phyloP scores from a whole-genome alignment of 2,113 vertebrate species.

The Gadus chalcogrammus region DNA sequence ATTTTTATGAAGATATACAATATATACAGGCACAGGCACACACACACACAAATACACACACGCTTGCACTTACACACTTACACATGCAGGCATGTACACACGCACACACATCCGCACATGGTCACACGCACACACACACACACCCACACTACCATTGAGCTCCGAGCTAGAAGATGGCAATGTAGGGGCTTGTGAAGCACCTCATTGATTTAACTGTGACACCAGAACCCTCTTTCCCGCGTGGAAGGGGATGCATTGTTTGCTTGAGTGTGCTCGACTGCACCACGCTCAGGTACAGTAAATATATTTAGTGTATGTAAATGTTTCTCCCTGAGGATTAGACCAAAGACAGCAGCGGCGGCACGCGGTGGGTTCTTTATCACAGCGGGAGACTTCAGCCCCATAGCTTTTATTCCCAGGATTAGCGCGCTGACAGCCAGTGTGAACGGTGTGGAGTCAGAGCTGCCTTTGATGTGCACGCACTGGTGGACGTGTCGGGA shows the following conservation, averaged over 20 bases:
- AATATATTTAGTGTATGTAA: conserved; percentile 42
- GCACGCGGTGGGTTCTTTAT: conserved; percentile 33
- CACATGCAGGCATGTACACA: background rate
- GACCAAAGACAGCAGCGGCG: conserved; percentile 13
- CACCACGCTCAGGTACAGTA: conserved; percentile 24
- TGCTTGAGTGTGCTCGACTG: conserved; percentile 15
- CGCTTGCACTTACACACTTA: too few relatives aligned
- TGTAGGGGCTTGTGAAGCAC: background rate
- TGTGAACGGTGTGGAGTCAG: conserved; percentile 37
- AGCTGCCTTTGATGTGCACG: conserved; percentile 49
- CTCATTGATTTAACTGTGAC: background rate
- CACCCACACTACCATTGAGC: background rate
- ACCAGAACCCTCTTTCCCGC: background rate
- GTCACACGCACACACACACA: background rate
- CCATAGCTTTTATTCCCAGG: conserved; percentile 22
- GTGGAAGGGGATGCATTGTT: conserved; percentile 12
- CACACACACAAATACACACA: background rate
- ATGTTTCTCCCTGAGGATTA: conserved; percentile 36
- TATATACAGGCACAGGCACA: background rate
- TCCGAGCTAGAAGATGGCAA: conserved; percentile 5
- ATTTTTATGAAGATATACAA: background rate
- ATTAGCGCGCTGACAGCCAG: conserved; percentile 39
- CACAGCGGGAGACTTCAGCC: conserved; percentile 34
- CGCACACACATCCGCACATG: background rate
- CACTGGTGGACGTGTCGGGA: background rate